Evolutionary conservation across 2,113 vertebrate species (phyloP).

Genomic region (Kobus ellipsiprymnus): DNA sequence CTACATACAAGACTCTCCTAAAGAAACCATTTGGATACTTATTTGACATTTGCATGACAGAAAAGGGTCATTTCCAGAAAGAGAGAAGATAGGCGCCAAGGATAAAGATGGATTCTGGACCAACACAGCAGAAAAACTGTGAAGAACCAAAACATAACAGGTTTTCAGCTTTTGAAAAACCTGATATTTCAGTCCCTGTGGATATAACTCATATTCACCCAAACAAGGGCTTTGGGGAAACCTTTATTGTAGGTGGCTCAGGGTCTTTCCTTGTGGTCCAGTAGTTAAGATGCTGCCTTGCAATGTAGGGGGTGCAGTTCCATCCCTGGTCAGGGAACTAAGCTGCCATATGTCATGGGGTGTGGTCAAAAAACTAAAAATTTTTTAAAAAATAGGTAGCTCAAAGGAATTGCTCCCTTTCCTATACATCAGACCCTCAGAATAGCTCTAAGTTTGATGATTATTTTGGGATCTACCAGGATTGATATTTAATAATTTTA

Average conservation of each 20-base stretch:
- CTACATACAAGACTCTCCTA: background rate
- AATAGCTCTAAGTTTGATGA: background rate
- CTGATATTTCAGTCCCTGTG: background rate
- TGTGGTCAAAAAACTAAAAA: background rate
- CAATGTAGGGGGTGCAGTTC: background rate
- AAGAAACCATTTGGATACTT: background rate
- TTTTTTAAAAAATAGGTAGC: background rate
- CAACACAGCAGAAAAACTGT: background rate
- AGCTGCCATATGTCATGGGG: background rate
- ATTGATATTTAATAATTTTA: background rate
- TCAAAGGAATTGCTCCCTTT: background rate
- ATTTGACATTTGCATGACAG: background rate
- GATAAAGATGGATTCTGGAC: background rate
- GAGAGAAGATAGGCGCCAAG: background rate
- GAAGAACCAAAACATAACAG: background rate
- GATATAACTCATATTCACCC: background rate
- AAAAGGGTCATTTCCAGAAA: background rate
- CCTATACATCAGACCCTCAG: background rate
- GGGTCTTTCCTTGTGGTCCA: background rate
- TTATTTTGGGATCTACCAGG: background rate
- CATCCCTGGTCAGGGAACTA: background rate
- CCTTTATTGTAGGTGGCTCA: background rate
- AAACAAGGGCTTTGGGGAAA: fast-evolving
- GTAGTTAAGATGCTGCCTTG: background rate
- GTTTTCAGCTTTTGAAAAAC: background rate